Conservation (phyloP, 2,113 vertebrate genomes). For the Oncorhynchus clarkii region DNA sequence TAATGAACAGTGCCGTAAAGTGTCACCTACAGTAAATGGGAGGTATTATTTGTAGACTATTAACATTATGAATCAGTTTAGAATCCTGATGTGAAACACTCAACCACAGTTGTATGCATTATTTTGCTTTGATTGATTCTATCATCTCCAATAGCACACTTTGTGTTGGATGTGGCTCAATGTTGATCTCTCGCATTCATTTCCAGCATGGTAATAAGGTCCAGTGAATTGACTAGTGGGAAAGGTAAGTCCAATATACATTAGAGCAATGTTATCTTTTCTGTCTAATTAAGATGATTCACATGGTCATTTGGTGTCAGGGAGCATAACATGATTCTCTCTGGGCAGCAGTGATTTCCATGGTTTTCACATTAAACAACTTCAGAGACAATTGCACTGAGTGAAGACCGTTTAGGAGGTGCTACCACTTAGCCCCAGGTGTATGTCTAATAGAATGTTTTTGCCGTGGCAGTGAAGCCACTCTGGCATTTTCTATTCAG, state of each 20-base stretch:
- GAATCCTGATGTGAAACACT: constrained; percentile 48
- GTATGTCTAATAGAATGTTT: constrained; percentile 9
- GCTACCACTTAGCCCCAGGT: background rate
- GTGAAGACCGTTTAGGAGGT: constrained; percentile 2
- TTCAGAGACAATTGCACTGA: constrained; percentile 1
- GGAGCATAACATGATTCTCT: background rate
- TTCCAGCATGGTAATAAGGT: background rate
- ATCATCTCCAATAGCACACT: background rate
- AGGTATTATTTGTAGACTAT: constrained; percentile 47
- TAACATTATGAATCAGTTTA: constrained; percentile 55
- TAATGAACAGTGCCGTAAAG: constrained; percentile 9
- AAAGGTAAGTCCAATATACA: background rate
- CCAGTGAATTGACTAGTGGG: background rate
- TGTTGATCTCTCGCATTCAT: background rate
- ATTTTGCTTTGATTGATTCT: background rate
- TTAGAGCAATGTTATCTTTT: background rate
- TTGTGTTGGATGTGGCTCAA: background rate
- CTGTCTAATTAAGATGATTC: background rate
- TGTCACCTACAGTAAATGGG: constrained; percentile 13
- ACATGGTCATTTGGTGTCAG: background rate
- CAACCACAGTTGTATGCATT: constrained; percentile 18
- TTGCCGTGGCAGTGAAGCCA: constrained; percentile 12
- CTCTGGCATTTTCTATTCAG: constrained; percentile 20
- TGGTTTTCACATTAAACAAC: background rate
- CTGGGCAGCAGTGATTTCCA: no score